Evolutionary conservation across 37 sponge, comb jelly and placozoan genomes (phyloP), one percentile per base, ranked within the genome.

Genomic region (Beroe forskalii): DNA sequence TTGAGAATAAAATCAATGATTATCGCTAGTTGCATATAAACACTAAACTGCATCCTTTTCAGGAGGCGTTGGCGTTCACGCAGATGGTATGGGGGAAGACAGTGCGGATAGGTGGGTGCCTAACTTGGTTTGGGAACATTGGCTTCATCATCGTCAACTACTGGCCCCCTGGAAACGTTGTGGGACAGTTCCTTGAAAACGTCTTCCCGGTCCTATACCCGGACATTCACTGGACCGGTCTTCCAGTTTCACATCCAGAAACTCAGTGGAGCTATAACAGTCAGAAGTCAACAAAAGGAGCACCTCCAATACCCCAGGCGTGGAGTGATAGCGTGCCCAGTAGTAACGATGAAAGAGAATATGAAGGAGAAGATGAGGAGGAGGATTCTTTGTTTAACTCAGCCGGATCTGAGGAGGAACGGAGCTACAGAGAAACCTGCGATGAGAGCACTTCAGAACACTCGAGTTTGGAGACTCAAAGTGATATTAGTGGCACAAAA

Each of bases 71-170:
- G 8, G 86, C 25, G 4, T 80, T 80, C 44, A 44, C 44, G 22
- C 44, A 80, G 25, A 80, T 80, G 55, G 19, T 80, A 4, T 80
- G 55, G 55, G 55, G 17, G 8, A 80, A 41, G 30, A 80, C 86
- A 1, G 23, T 23, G 1, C 1, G 55, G 55, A 80, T 80, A 4
- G 86, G 86, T n/a, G 86, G 55, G 1, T 80, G 86, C 42, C 44
- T 80, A 43, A 80, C 86, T 1, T 80, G 86, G 86, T 80, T 27
- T 24, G 86, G 86, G 12, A 41, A 80, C 44, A 44, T 80, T 23
- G 86, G 86, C 24, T 80, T 80, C 48, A 23, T 80, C 48, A 30
- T 80, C 0, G 23, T 80, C 30, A 80, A 80, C 86, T 80, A 80
- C 55, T 80, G 86, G 86, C 86, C 86, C 48, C 86, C 86, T 3